Base-by-base conservation (phyloP, 2,797 vertebrate genomes). In the Macropodus opercularis region DNA sequence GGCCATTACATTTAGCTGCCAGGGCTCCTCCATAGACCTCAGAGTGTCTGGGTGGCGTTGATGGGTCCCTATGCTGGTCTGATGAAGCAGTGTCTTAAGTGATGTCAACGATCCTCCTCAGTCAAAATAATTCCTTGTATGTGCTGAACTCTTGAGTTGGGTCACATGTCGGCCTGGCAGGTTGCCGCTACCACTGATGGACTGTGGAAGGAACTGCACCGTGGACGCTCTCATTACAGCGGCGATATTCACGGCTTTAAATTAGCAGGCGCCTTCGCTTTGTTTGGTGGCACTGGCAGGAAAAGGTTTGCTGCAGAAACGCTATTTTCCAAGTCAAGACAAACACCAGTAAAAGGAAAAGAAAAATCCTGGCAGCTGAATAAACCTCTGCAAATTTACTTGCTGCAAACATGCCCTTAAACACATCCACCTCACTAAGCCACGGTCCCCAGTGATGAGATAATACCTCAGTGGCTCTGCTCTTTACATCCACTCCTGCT, bases 1-100 rank as follows among this genome's bases (percentile, higher is more conserved):
- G 72, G 44, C 69, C 75, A 81, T 85, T 78, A 81, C 72, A 51
- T 75, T 73, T 52, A 72, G 77, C 19, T 41, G 66, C 55, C 49
- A 14, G 69, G 74, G 75, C 76, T 81, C 48, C 58, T 63, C 52
- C 31, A 52, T 40, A 63, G 82, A 75, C 73, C 80, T 76, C 72
- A 40, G 43, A 3, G 62, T 43, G 77, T 79, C 52, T 60, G 67
- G 79, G 56, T 53, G 69, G 40, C 41, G 11, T 0, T 39, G 63
- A 81, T 63, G 41, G 38, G 52, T 58, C 73, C 52, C 41, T 6
- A 6, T 59, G 54, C 63, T 34, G 49, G 58, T 38, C 64, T 21
- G 29, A 55, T 63, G 43, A 46, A 51, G 36, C 19, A 19, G 34
- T 18, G 56, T 54, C 61, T 64, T 40, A 8, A 50, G 57, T 32